phyloP scores from a whole-genome alignment of 2,113 vertebrate species.

The Plecotus auritus region DNA sequence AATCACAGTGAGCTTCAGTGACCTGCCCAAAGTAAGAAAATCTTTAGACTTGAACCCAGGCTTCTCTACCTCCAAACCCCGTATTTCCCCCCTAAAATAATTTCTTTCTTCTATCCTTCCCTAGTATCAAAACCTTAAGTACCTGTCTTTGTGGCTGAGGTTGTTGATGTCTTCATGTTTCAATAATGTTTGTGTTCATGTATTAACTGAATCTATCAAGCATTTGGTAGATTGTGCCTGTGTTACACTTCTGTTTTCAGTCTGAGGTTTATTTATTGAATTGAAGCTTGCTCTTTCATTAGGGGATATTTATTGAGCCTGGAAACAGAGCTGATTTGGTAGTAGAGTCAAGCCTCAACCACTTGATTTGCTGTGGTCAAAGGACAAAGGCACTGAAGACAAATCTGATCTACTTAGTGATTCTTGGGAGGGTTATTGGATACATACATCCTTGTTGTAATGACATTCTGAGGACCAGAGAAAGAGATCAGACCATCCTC shows the following conservation, averaged over 20 bases:
- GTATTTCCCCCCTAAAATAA: background rate
- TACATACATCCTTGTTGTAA: background rate
- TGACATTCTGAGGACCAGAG: background rate
- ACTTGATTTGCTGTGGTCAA: constrained; percentile 17
- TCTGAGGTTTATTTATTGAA: background rate
- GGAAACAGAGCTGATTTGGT: background rate
- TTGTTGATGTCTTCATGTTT: background rate
- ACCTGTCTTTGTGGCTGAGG: background rate
- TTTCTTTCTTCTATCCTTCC: background rate
- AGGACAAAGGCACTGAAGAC: background rate
- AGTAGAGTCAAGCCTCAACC: background rate
- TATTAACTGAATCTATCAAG: background rate
- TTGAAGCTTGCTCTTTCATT: background rate
- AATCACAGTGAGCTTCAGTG: background rate
- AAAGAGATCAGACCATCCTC: background rate
- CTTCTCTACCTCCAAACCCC: background rate
- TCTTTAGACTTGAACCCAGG: background rate
- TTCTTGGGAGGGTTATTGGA: background rate
- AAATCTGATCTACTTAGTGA: background rate
- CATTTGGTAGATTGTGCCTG: background rate
- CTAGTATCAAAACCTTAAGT: background rate
- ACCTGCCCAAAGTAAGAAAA: background rate
- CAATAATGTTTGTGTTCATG: background rate
- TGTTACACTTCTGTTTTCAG: background rate
- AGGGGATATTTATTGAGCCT: background rate